Percentiles rank a stretch among this genome's conserved stretches.
Evolutionary conservation across 2,797 vertebrate genomes (phyloP).

Genomic region (Intellagama lesueurii): DNA sequence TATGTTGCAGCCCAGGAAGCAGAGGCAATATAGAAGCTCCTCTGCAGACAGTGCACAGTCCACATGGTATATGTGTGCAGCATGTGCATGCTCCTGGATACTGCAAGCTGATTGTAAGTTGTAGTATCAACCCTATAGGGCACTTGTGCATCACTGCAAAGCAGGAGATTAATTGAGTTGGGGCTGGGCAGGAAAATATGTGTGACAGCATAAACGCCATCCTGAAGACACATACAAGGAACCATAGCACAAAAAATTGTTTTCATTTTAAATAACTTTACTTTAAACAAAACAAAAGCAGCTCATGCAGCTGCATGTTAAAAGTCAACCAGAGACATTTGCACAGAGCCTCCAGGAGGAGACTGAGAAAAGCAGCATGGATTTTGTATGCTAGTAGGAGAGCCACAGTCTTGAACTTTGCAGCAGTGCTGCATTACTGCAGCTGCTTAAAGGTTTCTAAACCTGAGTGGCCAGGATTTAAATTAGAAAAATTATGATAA

Average conservation of each 20-base stretch:
- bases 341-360: slow-evolving; percentile 41
- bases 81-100: not conserved
- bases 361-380: slow-evolving; percentile 14
- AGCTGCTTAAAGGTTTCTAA: not conserved
- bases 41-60: not conserved
- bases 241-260: slow-evolving; percentile 17
- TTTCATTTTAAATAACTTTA: slow-evolving; percentile 37
- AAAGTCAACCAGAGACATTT: slow-evolving; percentile 28
- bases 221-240: slow-evolving; percentile 10
- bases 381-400: not conserved
- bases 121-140: not conserved
- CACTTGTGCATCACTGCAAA: not conserved
- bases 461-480: not conserved
- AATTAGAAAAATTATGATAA: slow-evolving; percentile 11
- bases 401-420: accelerated
- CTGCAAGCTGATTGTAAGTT: not conserved
- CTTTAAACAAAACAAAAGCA: slow-evolving; percentile 62
- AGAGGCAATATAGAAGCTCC: not conserved
- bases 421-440: not conserved
- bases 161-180: not conserved
- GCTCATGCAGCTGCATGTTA: slow-evolving; percentile 17
- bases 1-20: not conserved
- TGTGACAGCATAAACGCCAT: not conserved
- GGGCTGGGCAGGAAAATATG: not conserved
- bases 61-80: not conserved